A percentile compares a stretch with the other conserved stretches of the same genome.
These are phyloP conservation scores for Hanleya hanleyi DNA, from an alignment of 2,888 invertebrate genomes.

Conservation along the genomic window DNA sequence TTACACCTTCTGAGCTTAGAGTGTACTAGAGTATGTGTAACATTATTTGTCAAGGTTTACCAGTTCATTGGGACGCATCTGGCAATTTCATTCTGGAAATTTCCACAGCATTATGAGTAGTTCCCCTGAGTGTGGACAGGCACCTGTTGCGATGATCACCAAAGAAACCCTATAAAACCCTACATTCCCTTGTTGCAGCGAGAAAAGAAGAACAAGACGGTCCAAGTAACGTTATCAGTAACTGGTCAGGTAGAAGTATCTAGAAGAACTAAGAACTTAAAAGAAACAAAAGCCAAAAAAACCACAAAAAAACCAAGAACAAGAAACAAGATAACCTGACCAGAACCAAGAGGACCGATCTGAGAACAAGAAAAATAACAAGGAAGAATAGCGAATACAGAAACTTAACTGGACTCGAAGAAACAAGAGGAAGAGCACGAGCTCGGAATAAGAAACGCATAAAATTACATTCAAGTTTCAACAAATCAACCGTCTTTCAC, in stretches of 20 bases:
- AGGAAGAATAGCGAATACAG: not conserved
- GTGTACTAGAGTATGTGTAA: no score
- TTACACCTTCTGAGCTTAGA: no score
- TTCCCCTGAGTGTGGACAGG: no score
- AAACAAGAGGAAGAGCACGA: not conserved
- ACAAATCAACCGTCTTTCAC: no score
- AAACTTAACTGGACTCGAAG: not conserved
- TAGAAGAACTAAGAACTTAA: not conserved
- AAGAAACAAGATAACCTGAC: not conserved
- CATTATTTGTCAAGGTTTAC: no score
- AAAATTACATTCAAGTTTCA: no score
- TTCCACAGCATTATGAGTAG: no score
- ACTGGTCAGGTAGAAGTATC: not conserved
- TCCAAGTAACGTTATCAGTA: not conserved
- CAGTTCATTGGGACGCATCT: no score
- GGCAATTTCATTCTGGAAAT: no score
- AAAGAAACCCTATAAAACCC: no score
- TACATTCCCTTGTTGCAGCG: no score
- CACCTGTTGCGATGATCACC: no score
- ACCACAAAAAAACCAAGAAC: not conserved
- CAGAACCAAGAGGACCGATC: not conserved
- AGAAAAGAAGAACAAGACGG: not conserved
- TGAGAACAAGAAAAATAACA: not conserved
- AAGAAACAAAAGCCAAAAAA: not conserved
- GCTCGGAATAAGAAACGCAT: not conserved